A percentile compares a stretch with the other conserved stretches of the same genome.
These are phyloP conservation scores for Gymnoscopelus braueri DNA, from an alignment of 2,797 vertebrate species.

Conservation along the genomic window DNA sequence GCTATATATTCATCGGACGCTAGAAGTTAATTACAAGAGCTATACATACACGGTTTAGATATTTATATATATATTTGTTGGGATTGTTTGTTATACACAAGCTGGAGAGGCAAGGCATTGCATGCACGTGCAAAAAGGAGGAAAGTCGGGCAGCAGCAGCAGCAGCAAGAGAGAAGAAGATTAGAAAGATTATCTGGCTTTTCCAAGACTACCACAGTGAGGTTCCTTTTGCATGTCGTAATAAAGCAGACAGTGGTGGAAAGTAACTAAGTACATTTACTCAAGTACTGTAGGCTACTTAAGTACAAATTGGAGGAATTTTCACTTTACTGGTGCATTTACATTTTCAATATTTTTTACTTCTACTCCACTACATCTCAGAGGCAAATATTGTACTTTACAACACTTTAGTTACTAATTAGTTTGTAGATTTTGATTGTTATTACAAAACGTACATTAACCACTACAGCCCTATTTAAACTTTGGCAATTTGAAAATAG, in stretches of 20 bases:
- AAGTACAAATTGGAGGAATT: no score
- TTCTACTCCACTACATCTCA: no score
- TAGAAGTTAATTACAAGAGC: slow-evolving; percentile 78
- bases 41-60: slow-evolving; percentile 54
- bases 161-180: slow-evolving; percentile 56
- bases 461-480: no score
- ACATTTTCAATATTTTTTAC: no score
- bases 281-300: no score
- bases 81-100: slow-evolving; percentile 73
- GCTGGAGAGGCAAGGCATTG: slow-evolving; percentile 77
- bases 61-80: slow-evolving; percentile 23
- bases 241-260: slow-evolving; percentile 23
- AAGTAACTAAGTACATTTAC: no score
- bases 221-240: slow-evolving; percentile 29
- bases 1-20: slow-evolving; percentile 68
- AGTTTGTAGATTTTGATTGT: no score
- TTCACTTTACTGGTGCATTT: no score
- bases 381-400: no score
- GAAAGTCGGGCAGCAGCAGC: slow-evolving; percentile 71
- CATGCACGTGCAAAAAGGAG: slow-evolving; percentile 87
- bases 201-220: slow-evolving; percentile 59
- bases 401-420: no score
- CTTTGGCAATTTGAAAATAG: no score
- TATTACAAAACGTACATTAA: no score
- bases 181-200: slow-evolving; percentile 28